phyloP scores from a whole-genome alignment of 2,797 vertebrate genomes.

The Thaleichthys pacificus region DNA sequence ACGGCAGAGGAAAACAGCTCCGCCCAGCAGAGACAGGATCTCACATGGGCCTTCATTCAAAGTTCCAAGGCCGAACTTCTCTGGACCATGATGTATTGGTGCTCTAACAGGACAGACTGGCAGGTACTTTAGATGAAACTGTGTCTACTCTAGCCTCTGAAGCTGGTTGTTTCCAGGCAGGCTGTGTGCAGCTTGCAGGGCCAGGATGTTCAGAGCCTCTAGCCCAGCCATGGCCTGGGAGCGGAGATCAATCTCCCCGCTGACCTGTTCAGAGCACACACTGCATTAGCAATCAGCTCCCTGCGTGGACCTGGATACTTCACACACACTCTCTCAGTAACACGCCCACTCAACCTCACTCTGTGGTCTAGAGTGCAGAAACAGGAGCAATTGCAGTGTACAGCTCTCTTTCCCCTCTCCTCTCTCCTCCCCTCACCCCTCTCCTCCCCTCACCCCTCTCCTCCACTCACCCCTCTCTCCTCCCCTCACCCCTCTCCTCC shows the following conservation, averaged over 20 bases:
- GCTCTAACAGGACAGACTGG: no score
- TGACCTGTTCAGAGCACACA: constrained; percentile 11
- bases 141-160: no score
- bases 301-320: no score
- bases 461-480: background rate
- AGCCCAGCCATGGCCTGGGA: background rate
- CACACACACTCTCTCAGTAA: no score
- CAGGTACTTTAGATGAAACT: background rate
- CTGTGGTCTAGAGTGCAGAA: background rate
- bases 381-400: background rate
- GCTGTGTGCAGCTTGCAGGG: background rate
- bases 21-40: no score
- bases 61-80: no score
- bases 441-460: background rate
- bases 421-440: background rate
- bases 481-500: background rate
- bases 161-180: background rate
- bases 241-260: background rate
- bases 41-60: background rate
- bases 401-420: no score
- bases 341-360: background rate
- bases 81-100: no score
- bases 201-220: background rate
- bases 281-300: background rate
- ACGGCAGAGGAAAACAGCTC: background rate